Conservation (phyloP, 2,888 invertebrate species). For the Alviniconcha strummeri region DNA sequence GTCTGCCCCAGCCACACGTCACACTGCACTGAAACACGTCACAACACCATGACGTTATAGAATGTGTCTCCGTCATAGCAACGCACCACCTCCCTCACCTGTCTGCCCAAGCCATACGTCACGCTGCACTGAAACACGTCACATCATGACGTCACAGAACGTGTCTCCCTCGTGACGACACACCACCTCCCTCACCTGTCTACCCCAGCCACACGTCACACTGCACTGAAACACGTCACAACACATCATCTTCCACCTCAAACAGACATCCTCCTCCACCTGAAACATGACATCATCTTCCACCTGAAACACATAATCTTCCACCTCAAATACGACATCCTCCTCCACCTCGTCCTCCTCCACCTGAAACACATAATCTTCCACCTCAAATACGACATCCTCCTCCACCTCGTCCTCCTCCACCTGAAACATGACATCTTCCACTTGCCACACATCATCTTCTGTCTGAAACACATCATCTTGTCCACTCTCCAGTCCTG, state of each 20-base stretch:
- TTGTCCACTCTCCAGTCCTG: no score
- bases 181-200: constrained; percentile 51
- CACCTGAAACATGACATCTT: not conserved
- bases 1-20: constrained; percentile 60
- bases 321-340: constrained; percentile 63
- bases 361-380: not conserved
- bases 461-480: constrained; percentile 64
- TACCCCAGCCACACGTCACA: constrained; percentile 60
- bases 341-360: no score
- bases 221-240: constrained; percentile 46
- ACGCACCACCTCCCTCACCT: constrained; percentile 54
- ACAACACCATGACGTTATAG: constrained; percentile 34
- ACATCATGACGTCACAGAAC: constrained; percentile 58
- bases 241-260: not conserved
- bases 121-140: constrained; percentile 50
- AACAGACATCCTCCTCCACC: not conserved
- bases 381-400: constrained; percentile 63
- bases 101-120: constrained; percentile 59
- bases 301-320: constrained; percentile 76
- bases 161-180: constrained; percentile 62
- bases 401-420: no score
- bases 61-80: constrained; percentile 59
- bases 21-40: constrained; percentile 48
- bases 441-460: not conserved
- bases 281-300: constrained; percentile 82